Evolutionary conservation across 2,888 invertebrate genomes (phyloP).

Genomic region (Spicauda simplicius): DNA sequence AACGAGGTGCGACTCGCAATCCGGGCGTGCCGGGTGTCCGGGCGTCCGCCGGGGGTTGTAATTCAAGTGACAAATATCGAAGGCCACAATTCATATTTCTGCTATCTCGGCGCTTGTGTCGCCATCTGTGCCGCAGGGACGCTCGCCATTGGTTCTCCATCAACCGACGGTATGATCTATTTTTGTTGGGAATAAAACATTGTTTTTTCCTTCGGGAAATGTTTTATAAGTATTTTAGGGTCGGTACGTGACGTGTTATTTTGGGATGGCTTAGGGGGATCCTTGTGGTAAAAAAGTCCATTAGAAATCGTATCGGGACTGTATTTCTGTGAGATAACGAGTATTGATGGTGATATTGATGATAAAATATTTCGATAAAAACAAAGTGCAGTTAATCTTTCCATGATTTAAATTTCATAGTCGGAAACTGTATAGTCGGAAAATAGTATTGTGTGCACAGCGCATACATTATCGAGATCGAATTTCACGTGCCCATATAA

Average conservation of each 20-base stretch:
- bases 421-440: slow-evolving; percentile 55
- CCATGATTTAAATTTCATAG: slow-evolving; percentile 46
- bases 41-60: slow-evolving; percentile 76
- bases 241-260: slow-evolving; percentile 72
- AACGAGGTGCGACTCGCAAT: slow-evolving; percentile 78
- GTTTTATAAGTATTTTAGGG: slow-evolving; percentile 80
- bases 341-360: slow-evolving; percentile 1
- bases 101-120: slow-evolving; percentile 80
- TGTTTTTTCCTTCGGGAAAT: slow-evolving; percentile 79
- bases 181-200: slow-evolving; percentile 82
- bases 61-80: slow-evolving; percentile 86
- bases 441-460: slow-evolving; percentile 71
- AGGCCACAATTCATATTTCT: slow-evolving; percentile 83
- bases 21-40: slow-evolving; percentile 58
- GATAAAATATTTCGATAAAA: slow-evolving; percentile 18
- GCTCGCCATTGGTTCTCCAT: slow-evolving; percentile 81
- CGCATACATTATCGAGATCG: slow-evolving; percentile 80
- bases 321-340: slow-evolving; percentile 1
- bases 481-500: slow-evolving; percentile 83
- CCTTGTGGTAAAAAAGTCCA: slow-evolving; percentile 60
- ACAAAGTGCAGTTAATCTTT: slow-evolving; percentile 28
- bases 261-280: slow-evolving; percentile 53
- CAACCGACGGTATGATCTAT: slow-evolving; percentile 81
- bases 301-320: slow-evolving; percentile 47
- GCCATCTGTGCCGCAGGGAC: slow-evolving; percentile 82